Evolutionary conservation across 2,113 vertebrate genomes (phyloP), one percentile per base, ranked within the genome.

Genomic region (Sorex fumeus): DNA sequence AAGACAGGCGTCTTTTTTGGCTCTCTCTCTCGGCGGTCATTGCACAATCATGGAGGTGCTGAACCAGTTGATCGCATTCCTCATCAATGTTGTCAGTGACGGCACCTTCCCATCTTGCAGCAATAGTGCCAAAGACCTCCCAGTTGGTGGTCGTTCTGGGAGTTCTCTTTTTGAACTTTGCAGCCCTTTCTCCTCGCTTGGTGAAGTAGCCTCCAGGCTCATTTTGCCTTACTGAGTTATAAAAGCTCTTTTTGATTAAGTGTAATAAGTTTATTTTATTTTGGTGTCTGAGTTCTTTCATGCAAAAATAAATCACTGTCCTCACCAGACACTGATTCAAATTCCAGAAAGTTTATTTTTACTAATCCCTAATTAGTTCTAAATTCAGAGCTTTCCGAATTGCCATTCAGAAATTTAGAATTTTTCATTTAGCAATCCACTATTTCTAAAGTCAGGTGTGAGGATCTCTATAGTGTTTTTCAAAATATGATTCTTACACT

Each of bases 241-340:
- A 84, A 79, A 90, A 82, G 27, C 34, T 87, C 19, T 87, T 66
- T 36, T 71, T 57, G 43, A 32, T 72, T 82, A 83, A 77, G 9
- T 72, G 78, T 23, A 86, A 70, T n/a, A 71, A 57, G 6, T 80
- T 84, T 28, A 69, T 4, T 88, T 91, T 34, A 6, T 76, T 93
- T 32, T 19, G 21, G 81, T 81, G 91, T 19, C 62, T 50, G 64
- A 82, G 4, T 50, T 75, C 34, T 75, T 87, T 76, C 36, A 70
- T 30, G 0, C 36, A 57, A 91, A 64, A 78, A 4, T 45, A 87
- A 71, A 19, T 69, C 13, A 84, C 21, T 1, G 13, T 43, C 8
- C 23, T 12, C 45, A 23, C 53, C 71, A 85, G 70, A 85, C 50
- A 45, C 60, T 66, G 15, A 1, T 50, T 19, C 36, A 85, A 93